These are phyloP conservation scores for Drepana arcuata DNA, from an alignment of 1,140 invertebrate genomes.

Conservation along the genomic window DNA sequence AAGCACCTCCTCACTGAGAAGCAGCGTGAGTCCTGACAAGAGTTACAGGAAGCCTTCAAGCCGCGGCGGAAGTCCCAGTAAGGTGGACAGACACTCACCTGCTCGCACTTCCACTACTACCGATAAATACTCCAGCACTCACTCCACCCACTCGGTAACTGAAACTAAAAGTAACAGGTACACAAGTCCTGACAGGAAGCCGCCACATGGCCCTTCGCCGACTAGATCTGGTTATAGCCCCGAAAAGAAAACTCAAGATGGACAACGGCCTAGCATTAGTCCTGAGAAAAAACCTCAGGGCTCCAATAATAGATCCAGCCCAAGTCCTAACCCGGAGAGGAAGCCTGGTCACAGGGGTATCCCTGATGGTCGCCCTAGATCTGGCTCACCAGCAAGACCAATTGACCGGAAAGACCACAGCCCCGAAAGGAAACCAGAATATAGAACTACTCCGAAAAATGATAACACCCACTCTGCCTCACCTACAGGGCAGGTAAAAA, in stretches of 20 bases:
- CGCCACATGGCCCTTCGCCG: constrained; percentile 29
- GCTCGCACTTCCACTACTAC: constrained; percentile 22
- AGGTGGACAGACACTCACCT: constrained; percentile 42
- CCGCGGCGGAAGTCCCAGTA: constrained; percentile 49
- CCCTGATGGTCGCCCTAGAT: constrained; percentile 6
- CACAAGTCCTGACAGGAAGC: constrained; percentile 18
- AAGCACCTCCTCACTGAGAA: constrained; percentile 66
- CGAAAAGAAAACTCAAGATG: constrained; percentile 20
- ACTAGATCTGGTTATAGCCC: constrained; percentile 21
- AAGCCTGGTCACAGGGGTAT: constrained; percentile 10
- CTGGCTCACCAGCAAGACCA: constrained; percentile 12
- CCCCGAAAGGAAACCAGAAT: constrained; percentile 9
- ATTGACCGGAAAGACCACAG: constrained; percentile 7
- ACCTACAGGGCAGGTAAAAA: no score
- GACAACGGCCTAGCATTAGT: constrained; percentile 19
- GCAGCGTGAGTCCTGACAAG: constrained; percentile 73
- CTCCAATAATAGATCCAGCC: constrained; percentile 13
- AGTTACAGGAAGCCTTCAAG: constrained; percentile 41
- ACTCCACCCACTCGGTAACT: constrained; percentile 34
- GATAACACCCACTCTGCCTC: no score
- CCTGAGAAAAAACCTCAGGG: constrained; percentile 26
- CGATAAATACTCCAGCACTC: constrained; percentile 35
- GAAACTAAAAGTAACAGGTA: constrained; percentile 32
- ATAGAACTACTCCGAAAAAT: neutral
- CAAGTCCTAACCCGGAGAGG: constrained; percentile 33